Percentiles rank a stretch among this genome's conserved stretches.
These are phyloP conservation scores for Macrosteles quadrilineatus DNA, from an alignment of 1,140 invertebrate species.

Conservation along the genomic window DNA sequence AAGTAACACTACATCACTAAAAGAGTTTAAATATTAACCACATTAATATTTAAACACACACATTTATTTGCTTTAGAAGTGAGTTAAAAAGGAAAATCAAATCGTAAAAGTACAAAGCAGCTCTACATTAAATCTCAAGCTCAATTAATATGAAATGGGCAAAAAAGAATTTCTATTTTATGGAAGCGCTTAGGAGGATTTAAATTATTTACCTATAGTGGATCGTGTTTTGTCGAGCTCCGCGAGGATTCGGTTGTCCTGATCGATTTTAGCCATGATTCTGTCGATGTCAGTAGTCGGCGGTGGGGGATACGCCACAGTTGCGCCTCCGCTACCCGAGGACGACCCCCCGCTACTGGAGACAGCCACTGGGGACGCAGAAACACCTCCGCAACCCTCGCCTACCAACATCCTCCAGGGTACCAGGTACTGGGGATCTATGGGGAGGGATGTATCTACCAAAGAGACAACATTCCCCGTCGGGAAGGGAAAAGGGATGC, in stretches of 20 bases:
- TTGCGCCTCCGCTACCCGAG: slow-evolving; percentile 30
- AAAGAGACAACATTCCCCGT: slow-evolving; percentile 29
- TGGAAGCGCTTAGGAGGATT: no score
- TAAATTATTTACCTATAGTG: slow-evolving; percentile 48
- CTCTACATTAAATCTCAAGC: no score
- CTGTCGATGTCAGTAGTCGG: slow-evolving; percentile 73
- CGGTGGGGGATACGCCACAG: no score
- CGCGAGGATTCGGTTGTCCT: slow-evolving; percentile 80
- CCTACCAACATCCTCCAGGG: slow-evolving; percentile 31
- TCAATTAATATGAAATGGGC: no score
- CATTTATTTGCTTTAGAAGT: no score
- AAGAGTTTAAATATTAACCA: no score
- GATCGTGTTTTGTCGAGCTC: slow-evolving; percentile 82
- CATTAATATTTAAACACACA: no score
- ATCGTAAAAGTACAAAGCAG: no score
- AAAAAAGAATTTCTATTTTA: no score
- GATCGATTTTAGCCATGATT: slow-evolving; percentile 94
- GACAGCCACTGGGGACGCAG: slow-evolving; percentile 13
- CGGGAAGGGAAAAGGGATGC: background rate
- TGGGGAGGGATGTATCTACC: slow-evolving; percentile 16
- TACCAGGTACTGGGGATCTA: slow-evolving; percentile 31
- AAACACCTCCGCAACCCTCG: slow-evolving; percentile 2
- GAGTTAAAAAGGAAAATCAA: no score
- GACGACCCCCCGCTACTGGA: slow-evolving; percentile 30
- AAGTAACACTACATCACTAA: no score